These are phyloP conservation scores for Rhineura floridana DNA, from an alignment of 2,113 vertebrate genomes.

Conservation along the genomic window DNA sequence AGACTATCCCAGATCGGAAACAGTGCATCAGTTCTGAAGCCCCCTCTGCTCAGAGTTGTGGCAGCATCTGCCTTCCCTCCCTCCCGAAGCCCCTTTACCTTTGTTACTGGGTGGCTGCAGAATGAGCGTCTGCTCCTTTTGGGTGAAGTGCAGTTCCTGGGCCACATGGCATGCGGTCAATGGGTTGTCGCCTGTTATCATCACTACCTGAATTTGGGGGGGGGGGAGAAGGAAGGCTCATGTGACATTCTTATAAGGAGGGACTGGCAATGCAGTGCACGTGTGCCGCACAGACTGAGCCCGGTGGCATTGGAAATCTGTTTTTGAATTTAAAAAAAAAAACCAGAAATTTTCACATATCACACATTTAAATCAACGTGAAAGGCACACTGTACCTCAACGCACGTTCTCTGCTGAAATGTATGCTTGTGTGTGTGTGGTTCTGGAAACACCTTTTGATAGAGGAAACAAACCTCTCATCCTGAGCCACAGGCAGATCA, in stretches of 20 bases:
- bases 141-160: conserved; percentile 91
- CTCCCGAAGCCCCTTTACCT: conserved; percentile 29
- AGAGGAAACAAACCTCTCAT: neutral
- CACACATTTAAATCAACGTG: no score
- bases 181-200: conserved; percentile 97
- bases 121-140: conserved; percentile 85
- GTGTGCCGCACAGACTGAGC: no score
- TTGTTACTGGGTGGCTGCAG: conserved; percentile 72
- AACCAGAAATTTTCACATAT: neutral
- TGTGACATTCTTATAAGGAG: no score
- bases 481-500: neutral
- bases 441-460: neutral
- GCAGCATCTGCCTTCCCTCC: fast-evolving
- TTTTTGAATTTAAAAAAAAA: neutral
- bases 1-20: neutral
- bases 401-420: neutral
- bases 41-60: fast-evolving
- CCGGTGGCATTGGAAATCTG: no score
- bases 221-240: fast-evolving
- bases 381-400: no score
- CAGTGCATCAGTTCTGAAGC: neutral
- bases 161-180: conserved; percentile 96
- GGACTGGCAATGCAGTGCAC: neutral
- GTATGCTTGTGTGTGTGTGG: neutral
- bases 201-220: conserved; percentile 88